Evolutionary conservation across 1,140 invertebrate species (phyloP), one percentile per base, ranked within the genome.

Genomic region (Drosophila jambulina): DNA sequence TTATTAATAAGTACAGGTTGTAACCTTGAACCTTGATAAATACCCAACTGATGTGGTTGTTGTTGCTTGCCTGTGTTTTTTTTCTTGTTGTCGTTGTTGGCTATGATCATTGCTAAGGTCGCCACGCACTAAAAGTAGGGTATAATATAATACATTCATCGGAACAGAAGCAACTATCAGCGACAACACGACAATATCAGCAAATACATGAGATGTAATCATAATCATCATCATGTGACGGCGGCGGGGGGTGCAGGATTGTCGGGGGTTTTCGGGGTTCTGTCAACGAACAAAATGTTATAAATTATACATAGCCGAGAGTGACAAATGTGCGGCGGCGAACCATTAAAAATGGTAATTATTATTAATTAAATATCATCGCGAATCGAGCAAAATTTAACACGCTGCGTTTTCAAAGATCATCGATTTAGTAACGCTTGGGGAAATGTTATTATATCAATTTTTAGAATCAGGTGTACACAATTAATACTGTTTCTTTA

Each of bases 1-100:
- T 84, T 69, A 82, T 88, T 84, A 91, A 91, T 87, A 91, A 78
- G 75, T 78, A 56, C 78, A 84, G 87, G 87, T 87, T 83, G 72
- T 91, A 91, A 91, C 87, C 87, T 91, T 91, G 87, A 91, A 91
- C 87, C 78, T 74, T 72, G 70, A 74, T 63, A 70, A 68, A 70
- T 70, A 38, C 38, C 38, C 74, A 58, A 43, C 49, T 67, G 32
- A 72, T 64, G 21, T 64, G 48, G 23, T 58, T 63, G 54, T 77
- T 57, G 51, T 38, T 40, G 15, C 38, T 54, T 67, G 46, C 54
- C 43, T 67, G 21, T 43, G 32, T 62, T 54, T 46, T n/a, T 48
- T 19, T 53, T 65, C 45, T 40, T 77, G 59, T 62, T 69, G 64
- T 29, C 63, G 64, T 48, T 62, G 48, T 15, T 62, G 57, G 40